Evolutionary conservation across 2,797 vertebrate genomes (phyloP), one percentile per base, ranked within the genome.

Genomic region (Lithobates sylvaticus): DNA sequence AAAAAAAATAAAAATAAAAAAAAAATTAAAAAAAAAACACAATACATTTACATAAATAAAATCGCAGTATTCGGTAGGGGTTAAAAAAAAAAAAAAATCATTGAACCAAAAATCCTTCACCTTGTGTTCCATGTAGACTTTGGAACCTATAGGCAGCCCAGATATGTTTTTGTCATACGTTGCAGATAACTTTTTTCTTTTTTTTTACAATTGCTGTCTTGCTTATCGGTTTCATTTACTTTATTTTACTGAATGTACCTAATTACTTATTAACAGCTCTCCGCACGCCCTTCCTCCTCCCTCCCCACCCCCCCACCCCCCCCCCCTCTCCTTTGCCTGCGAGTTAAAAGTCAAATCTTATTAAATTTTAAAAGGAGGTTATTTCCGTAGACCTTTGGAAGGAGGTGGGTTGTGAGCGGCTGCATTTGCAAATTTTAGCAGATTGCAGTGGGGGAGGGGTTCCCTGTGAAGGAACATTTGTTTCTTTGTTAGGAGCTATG

Each of bases 271-370:
- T 87, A 87, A 87, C 86, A 87, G 76, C 81, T 83, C 68, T 75
- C 77, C 86, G 73, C 79, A 29, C 65, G n/a, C 68, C 83, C 83
- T 65, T 26, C 78, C 16, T 13, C 50, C 34, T 5, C 16, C 50
- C 50, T 1, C 29, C 29, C 47, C 34, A 2, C 15, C 47, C 47
- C 68, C 83, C 83, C 47, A 10, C 78, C 15, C 15, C 15, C 34
- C 34, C 15, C 50, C 50, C 50, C 70, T 34, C 16, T 44, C 26
- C 44, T 42, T 42, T 13, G 75, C 79, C 79, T 86, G 79, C 4
- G 68, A 86, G 85, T 86, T 86, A 86, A 86, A 86, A 86, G 85
- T 86, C 85, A 86, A 86, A 86, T 86, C 85, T 86, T 86, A 86
- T 86, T 86, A 86, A 86, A 86, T 86, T 86, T 86, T 86, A 86